phyloP scores from a whole-genome alignment of 2,113 vertebrate species.

The Colossoma macropomum region DNA sequence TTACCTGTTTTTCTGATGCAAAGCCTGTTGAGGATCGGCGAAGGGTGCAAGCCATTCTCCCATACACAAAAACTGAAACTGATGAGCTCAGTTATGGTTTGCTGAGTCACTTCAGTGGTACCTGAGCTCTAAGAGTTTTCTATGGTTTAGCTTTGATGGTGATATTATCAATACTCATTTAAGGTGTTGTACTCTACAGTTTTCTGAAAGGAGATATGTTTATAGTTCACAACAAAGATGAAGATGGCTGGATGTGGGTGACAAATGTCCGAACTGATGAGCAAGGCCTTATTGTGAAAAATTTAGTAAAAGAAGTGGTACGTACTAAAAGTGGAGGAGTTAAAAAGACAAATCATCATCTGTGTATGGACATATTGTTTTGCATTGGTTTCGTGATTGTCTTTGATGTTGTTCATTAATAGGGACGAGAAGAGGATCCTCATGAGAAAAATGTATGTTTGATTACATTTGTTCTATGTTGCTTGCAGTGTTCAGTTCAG shows the following conservation, averaged over 20 bases:
- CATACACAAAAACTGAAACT: conserved; percentile 99
- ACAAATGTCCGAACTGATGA: conserved; percentile 96
- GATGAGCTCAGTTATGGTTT: conserved; percentile 98
- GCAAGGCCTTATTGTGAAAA: conserved; percentile 97
- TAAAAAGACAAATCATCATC: too few species aligned
- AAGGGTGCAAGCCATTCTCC: conserved; percentile 96
- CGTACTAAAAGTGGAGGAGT: conserved; percentile 65
- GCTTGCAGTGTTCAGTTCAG: too few species aligned
- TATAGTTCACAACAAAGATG: conserved; percentile 98
- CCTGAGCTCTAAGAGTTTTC: too few species aligned
- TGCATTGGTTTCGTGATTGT: not conserved
- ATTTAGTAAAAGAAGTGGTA: conserved; percentile 96
- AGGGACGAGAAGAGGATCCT: conserved; percentile 98
- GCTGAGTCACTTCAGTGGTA: too few species aligned
- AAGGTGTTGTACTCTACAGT: conserved; percentile 41
- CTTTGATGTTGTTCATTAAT: conserved; percentile 40
- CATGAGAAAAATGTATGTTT: conserved; percentile 96
- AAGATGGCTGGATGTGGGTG: conserved; percentile 99
- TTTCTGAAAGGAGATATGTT: conserved; percentile 99
- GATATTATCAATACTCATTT: too few species aligned
- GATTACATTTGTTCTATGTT: not conserved
- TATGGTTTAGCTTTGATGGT: too few species aligned
- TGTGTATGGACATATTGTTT: too few species aligned
- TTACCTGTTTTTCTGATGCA: too few species aligned
- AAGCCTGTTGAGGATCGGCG: conserved; percentile 97